Evolutionary conservation across 1,140 invertebrate species (phyloP).

Genomic region (Goniozus legneri): DNA sequence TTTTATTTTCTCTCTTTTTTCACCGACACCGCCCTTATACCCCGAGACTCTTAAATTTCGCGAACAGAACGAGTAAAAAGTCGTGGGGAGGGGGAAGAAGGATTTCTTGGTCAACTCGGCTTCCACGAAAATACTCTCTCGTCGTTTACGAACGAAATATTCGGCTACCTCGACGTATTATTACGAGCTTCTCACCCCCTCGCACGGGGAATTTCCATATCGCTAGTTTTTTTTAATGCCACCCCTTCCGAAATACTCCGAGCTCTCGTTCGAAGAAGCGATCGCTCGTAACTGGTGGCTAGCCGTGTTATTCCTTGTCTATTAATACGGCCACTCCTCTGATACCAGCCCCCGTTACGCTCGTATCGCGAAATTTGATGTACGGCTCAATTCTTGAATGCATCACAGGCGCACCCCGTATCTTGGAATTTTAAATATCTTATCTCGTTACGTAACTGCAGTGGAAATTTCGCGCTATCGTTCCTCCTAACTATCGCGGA

Average conservation of each 20-base stretch:
- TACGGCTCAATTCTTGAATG: conserved; percentile 15
- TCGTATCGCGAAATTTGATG: too few relatives aligned
- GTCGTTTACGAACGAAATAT: conserved; percentile 14
- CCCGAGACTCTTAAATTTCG: conserved; percentile 50
- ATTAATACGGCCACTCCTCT: too few relatives aligned
- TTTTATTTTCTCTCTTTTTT: too few relatives aligned
- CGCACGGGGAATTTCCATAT: conserved; percentile 45
- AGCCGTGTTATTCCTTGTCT: too few relatives aligned
- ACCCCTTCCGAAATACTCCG: conserved; percentile 1
- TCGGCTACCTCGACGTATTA: conserved; percentile 3
- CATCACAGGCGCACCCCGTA: too few relatives aligned
- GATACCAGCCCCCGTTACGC: too few relatives aligned
- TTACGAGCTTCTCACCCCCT: neutral
- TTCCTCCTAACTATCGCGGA: too few relatives aligned
- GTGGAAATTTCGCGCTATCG: too few relatives aligned
- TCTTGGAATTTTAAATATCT: too few relatives aligned
- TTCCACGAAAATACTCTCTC: conserved; percentile 45
- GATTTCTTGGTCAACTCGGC: conserved; percentile 7
- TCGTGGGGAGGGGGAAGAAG: conserved; percentile 2
- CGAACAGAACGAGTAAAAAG: conserved; percentile 39
- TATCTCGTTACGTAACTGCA: too few relatives aligned
- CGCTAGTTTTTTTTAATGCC: conserved; percentile 43
- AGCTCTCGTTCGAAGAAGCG: too few relatives aligned
- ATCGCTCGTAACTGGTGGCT: too few relatives aligned
- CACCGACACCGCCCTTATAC: conserved; percentile 41